Evolutionary conservation across 2,113 vertebrate genomes (phyloP).

Genomic region (Cairina moschata): DNA sequence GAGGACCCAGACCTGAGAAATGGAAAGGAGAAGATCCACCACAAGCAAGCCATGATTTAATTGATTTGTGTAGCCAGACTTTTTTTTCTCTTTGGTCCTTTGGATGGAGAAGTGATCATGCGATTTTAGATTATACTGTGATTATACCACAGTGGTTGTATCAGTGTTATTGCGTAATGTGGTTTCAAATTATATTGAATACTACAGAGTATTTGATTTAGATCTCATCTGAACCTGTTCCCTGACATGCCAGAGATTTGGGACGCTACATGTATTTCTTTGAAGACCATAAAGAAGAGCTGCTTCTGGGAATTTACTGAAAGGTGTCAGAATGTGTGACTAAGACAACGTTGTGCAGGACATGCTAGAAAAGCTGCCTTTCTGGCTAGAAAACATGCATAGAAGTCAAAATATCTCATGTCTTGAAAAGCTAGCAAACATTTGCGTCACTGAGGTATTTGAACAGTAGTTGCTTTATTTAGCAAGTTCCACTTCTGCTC

Average conservation of each 20-base stretch:
- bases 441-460: background rate
- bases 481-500: background rate
- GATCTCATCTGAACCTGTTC: background rate
- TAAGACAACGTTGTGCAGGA: accelerated
- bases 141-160: background rate
- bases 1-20: background rate
- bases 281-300: background rate
- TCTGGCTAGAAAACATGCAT: background rate
- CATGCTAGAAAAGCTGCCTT: background rate
- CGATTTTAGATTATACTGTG: background rate
- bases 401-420: background rate
- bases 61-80: background rate
- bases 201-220: background rate
- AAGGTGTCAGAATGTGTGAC: background rate
- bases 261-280: background rate
- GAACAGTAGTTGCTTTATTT: background rate
- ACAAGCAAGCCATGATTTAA: background rate
- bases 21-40: background rate
- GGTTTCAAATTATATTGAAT: background rate
- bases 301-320: background rate
- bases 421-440: background rate
- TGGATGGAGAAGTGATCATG: background rate
- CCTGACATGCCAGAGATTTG: background rate
- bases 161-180: background rate
- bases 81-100: background rate